phyloP scores from a whole-genome alignment of 1,140 invertebrate species.

The Riptortus pedestris region DNA sequence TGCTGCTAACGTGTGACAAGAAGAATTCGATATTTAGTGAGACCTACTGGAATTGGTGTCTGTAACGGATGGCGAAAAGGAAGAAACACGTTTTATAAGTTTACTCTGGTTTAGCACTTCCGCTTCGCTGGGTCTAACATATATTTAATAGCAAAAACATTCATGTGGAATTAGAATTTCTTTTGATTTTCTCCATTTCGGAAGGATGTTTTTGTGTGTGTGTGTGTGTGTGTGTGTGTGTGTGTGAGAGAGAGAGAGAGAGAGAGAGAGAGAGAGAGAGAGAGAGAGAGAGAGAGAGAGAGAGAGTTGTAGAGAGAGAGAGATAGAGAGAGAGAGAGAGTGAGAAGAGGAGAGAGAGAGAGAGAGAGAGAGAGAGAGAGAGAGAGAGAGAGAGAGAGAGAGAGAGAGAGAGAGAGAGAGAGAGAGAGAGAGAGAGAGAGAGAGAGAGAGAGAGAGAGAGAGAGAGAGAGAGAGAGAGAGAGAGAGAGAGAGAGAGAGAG shows the following conservation, averaged over 20 bases:
- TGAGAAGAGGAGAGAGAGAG: conserved; percentile 4
- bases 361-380: conserved; percentile 19
- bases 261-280: conserved; percentile 26
- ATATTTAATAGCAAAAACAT: too few species aligned
- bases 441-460: conserved; percentile 10
- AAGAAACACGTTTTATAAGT: too few species aligned
- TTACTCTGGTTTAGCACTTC: too few species aligned
- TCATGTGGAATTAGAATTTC: too few species aligned
- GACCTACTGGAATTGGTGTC: too few species aligned
- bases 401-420: conserved; percentile 18
- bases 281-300: conserved; percentile 27
- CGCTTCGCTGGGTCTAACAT: too few species aligned
- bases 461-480: conserved; percentile 16
- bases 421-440: background rate
- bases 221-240: conserved; percentile 26
- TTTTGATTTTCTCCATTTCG: too few species aligned
- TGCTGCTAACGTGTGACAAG: too few species aligned
- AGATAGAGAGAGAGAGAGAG: too few species aligned
- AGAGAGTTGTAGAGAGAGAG: conserved; percentile 16
- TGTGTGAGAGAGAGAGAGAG: conserved; percentile 26
- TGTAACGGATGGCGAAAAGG: too few species aligned
- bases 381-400: conserved; percentile 20
- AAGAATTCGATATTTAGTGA: too few species aligned
- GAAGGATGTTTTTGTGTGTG: too few species aligned
- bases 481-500: conserved; percentile 14